phyloP scores from a whole-genome alignment of 92 coral and sea anemone genomes.

The Galaxea fascicularis region DNA sequence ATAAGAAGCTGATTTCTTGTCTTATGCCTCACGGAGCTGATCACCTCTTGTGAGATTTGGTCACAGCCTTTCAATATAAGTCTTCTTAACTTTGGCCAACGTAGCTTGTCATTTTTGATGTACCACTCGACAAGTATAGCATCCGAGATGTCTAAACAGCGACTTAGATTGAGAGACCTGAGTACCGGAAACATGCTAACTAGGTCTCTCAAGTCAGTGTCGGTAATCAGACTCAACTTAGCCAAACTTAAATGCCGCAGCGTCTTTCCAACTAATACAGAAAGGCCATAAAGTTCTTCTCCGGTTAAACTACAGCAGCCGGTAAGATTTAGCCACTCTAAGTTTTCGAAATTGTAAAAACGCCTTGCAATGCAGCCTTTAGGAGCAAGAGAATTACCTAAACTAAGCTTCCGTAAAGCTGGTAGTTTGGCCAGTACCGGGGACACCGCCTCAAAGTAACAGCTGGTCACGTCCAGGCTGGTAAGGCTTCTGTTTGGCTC shows the following conservation, averaged over 20 bases:
- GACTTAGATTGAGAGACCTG: conserved; percentile 11
- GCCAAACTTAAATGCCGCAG: conserved; percentile 15
- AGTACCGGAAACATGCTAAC: conserved; percentile 11
- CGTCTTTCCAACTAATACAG: conserved; percentile 15
- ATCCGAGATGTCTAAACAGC: conserved; percentile 10
- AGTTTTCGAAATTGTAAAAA: too few relatives aligned
- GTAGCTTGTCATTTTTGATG: not conserved
- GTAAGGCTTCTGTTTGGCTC: conserved; percentile 6
- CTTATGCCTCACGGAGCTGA: conserved; percentile 2
- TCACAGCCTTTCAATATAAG: conserved; percentile 5
- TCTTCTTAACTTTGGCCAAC: conserved; percentile 31
- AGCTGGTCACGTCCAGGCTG: not conserved
- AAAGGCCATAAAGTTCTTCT: not conserved
- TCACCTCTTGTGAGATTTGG: not conserved
- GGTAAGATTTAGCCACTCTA: conserved; percentile 22
- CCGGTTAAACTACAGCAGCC: not conserved
- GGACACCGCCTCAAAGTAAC: too few relatives aligned
- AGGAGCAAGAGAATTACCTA: too few relatives aligned
- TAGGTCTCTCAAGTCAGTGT: conserved; percentile 10
- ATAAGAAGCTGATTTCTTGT: conserved; percentile 26
- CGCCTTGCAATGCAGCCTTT: too few relatives aligned
- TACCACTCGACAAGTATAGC: conserved; percentile 38
- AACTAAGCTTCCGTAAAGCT: too few relatives aligned
- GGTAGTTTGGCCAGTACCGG: too few relatives aligned
- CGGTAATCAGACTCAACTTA: not conserved